Base-by-base conservation (phyloP, 2,797 vertebrate species). In the Craterocephalus amniculus region DNA sequence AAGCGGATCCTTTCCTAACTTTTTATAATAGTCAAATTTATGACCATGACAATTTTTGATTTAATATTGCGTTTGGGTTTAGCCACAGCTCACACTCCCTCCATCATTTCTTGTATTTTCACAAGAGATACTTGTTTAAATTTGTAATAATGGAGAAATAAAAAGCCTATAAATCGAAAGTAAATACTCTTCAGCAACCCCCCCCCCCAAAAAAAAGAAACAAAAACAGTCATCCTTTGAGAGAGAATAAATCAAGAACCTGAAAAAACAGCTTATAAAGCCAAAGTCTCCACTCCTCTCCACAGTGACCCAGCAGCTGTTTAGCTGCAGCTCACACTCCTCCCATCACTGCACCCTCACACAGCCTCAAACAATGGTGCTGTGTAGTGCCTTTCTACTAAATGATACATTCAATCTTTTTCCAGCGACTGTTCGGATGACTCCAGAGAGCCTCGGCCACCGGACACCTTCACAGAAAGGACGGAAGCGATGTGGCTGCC, bases 351-450 rank as follows among this genome's bases (percentile, higher is more conserved):
- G 70, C 82, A 83, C 77, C 83, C 79, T 81, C 76, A 75, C 63
- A 31, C 80, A 79, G 55, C 32, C 45, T 65, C n/a, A 62, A 56
- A 93, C 89, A 91, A 90, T 88, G 74, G 88, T 66, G 71, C 83
- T 83, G 85, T 83, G 85, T 88, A 70, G 73, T 74, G 76, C 72
- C 81, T 73, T 84, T 81, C 69, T 4, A 24, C 78, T 67, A 38
- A 70, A 62, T 20, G 56, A 81, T 49, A 77, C 65, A 71, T 70
- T 74, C 40, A 74, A 58, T 49, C 65, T 61, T 62, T 34, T 63
- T 54, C 66, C 66, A 65, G 63, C 7, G 24, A 65, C 58, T 4
- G 27, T 52, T 82, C 58, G 60, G 54, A 54, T 29, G 58, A 58
- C 65, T 70, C 48, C 65, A n/a, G 5, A 27, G 26, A 67, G 38